These are phyloP conservation scores for Prionace glauca DNA, from an alignment of 2,797 vertebrate species.

Conservation along the genomic window DNA sequence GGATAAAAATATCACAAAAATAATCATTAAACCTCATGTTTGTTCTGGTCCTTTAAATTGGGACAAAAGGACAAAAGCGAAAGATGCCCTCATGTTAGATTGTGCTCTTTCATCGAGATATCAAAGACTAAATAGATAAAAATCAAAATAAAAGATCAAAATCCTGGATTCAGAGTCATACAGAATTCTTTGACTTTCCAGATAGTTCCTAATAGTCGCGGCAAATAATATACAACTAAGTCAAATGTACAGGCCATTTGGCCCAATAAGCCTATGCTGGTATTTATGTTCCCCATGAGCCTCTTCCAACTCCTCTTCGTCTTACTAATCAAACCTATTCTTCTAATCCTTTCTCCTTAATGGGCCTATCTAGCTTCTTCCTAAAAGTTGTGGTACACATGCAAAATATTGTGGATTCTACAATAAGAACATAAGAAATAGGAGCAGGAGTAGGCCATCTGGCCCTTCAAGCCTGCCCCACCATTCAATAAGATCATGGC, in stretches of 20 bases:
- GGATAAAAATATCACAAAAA: not conserved
- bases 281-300: not conserved
- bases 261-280: no score
- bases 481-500: no score
- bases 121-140: not conserved
- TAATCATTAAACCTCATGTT: not conserved
- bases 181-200: not conserved
- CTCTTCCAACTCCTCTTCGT: not conserved
- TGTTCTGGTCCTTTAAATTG: not conserved
- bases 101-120: not conserved
- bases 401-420: no score
- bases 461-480: no score
- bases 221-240: not conserved
- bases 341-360: no score
- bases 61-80: not conserved
- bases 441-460: no score
- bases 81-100: not conserved
- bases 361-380: no score
- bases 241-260: not conserved
- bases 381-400: no score
- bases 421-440: no score
- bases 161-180: not conserved
- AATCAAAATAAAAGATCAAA: no score
- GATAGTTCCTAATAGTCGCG: not conserved
- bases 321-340: no score